Conservation (phyloP, 2,797 vertebrate genomes). For the Picus viridis region DNA sequence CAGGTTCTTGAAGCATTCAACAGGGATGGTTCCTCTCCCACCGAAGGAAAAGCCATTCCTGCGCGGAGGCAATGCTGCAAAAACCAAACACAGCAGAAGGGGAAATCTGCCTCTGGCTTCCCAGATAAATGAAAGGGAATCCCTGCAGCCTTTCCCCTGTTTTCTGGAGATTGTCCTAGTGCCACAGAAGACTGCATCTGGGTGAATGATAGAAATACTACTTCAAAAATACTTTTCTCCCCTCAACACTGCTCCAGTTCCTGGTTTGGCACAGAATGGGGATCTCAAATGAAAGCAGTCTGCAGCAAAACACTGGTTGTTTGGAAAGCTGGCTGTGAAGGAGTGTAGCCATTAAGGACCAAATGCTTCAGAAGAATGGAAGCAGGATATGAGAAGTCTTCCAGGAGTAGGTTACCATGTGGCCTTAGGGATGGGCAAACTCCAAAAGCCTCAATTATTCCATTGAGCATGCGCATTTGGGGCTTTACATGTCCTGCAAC, state of each 20-base stretch:
- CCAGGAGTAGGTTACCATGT: not conserved
- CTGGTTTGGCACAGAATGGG: not conserved
- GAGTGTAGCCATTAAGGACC: not conserved
- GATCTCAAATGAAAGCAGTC: not conserved
- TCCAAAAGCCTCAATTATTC: not conserved
- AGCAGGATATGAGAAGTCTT: not conserved
- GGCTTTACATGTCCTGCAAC: not conserved
- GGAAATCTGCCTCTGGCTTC: not conserved
- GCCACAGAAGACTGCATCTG: not conserved
- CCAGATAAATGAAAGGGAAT: not conserved
- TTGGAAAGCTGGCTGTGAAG: not conserved
- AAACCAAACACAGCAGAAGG: not conserved
- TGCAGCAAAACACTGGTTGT: not conserved
- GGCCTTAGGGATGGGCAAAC: not conserved
- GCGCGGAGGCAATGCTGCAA: not conserved
- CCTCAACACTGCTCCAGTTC: not conserved
- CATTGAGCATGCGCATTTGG: fast-evolving
- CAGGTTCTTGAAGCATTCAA: not conserved
- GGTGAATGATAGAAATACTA: not conserved
- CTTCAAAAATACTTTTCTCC: not conserved
- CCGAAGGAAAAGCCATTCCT: not conserved
- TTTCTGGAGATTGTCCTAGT: not conserved
- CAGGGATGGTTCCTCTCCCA: not conserved
- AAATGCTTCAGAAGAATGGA: not conserved
- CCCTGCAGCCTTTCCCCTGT: not conserved